Evolutionary conservation across 2,888 invertebrate genomes (phyloP), one percentile per base, ranked within the genome.

Genomic region (Xanthorhoe spadicearia): DNA sequence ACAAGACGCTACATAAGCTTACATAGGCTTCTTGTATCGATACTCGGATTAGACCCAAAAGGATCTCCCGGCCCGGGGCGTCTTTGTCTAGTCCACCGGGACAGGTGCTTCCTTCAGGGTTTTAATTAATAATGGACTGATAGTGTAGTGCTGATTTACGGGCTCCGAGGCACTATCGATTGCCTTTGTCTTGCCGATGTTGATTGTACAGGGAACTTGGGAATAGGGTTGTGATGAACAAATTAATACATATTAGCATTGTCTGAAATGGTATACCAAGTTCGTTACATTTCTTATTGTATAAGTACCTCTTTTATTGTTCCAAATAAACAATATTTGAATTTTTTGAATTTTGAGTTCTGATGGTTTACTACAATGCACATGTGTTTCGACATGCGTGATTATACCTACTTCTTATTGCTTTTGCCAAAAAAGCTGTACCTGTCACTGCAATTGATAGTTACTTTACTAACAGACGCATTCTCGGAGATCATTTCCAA

Each of bases 81-180:
- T 84, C 78, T 74, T 80, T 83, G 85, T 86, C 86, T 85, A 83
- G 71, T 81, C 81, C 85, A 84, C 65, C 81, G 89, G 90, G 91
- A 89, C 89, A 90, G 89, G 90, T 90, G 88, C 84, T 86, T 87
- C 86, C 85, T 86, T 83, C 73, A 74, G 83, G 87, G 84, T 88
- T 90, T 92, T 92, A 92, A 92, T 92, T 92, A 92, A 89, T 90
- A 88, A 92, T 90, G 86, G 84, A 86, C 85, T 88, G 85, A 90
- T 92, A 88, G 79, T 78, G 83, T 83, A 74, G 78, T 77, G 77
- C 78, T 85, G 86, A 87, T 87, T 84, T 84, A 84, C 72, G 65
- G 61, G 59, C 68, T 54, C 55, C 54, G 28, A 62, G 71, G 69
- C 66, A 56, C 58, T 68, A 70, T 66, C 74, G 74, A 73, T 73